Evolutionary conservation across 2,797 vertebrate species (phyloP), one percentile per base, ranked within the genome.

Genomic region (Anguilla obscura): DNA sequence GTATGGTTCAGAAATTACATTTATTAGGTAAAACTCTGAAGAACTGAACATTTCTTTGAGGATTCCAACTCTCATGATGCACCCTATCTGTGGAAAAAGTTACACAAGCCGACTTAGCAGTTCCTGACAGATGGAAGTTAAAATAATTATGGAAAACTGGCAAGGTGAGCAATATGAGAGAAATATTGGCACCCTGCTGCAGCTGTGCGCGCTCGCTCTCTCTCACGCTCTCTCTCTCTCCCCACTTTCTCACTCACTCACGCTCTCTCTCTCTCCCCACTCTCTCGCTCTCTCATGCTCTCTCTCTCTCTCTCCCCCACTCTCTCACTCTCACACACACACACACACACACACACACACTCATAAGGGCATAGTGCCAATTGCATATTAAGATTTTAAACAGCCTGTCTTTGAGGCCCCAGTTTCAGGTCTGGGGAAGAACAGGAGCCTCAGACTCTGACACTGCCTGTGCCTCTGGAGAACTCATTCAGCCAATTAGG

Each of bases 71-170:
- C 60, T 66, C 63, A 66, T 74, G 71, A 16, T 30, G 4, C 18
- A 21, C 71, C 27, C 33, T 33, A 92, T 91, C 89, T 87, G 89
- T 89, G 63, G 89, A 90, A 88, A 86, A 90, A 91, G 91, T 92
- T 89, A 90, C 91, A 91, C 88, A 88, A 90, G 88, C 84, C 88
- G 88, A 91, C 91, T 92, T 90, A 90, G 90, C 88, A 83, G 89
- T 80, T 88, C 85, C 88, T 92, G 92, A 91, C 88, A 91, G 90
- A 91, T 90, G 89, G 90, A 91, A 87, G 89, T 89, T 91, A 85
- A 84, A 60, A 88, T 90, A 87, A 89, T 91, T 90, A 92, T 89
- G 88, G 90, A 90, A 91, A 90, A 90, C 91, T 87, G 91, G 85
- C 89, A 74, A 74, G 8, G 30, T 74, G 69, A 74, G 69, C 27